Percentiles rank a stretch among this genome's conserved stretches.
phyloP scores from a whole-genome alignment of 2,113 vertebrate genomes.

The Scophthalmus maximus region DNA sequence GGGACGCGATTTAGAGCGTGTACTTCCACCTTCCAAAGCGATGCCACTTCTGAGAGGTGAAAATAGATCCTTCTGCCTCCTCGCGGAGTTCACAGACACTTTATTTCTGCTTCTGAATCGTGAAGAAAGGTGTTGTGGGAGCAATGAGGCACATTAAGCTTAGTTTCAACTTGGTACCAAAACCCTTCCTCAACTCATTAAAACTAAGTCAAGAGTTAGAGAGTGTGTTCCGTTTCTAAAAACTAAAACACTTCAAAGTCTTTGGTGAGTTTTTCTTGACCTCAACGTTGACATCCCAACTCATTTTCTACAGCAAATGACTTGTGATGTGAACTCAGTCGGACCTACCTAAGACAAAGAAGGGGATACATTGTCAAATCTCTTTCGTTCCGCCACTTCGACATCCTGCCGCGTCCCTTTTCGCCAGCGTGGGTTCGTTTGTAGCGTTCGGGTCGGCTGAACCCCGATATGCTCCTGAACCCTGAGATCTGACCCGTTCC shows the following conservation, averaged over 20 bases:
- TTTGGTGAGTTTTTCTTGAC: not conserved
- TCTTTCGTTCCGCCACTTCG: no score
- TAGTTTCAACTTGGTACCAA: constrained; percentile 31
- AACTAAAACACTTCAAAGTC: not conserved
- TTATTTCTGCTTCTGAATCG: constrained; percentile 58
- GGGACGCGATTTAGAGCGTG: constrained; percentile 68
- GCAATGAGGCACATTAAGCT: constrained; percentile 51
- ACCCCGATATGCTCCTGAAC: no score
- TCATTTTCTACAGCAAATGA: no score
- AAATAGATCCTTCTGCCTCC: constrained; percentile 76
- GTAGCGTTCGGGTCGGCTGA: not conserved
- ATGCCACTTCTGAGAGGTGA: constrained; percentile 73
- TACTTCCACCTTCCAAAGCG: constrained; percentile 76
- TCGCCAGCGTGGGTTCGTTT: not conserved
- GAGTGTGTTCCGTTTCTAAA: not conserved
- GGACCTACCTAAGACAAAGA: no score
- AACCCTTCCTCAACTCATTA: constrained; percentile 56
- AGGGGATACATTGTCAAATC: no score
- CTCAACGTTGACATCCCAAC: not conserved
- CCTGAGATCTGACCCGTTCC: constrained; percentile 10
- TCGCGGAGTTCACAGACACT: constrained; percentile 68
- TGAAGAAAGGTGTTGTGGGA: constrained; percentile 58
- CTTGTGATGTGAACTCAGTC: no score
- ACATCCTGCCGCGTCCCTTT: no score
- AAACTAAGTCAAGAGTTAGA: constrained; percentile 49